Conservation (phyloP, 2,797 vertebrate species). For the Thaleichthys pacificus region DNA sequence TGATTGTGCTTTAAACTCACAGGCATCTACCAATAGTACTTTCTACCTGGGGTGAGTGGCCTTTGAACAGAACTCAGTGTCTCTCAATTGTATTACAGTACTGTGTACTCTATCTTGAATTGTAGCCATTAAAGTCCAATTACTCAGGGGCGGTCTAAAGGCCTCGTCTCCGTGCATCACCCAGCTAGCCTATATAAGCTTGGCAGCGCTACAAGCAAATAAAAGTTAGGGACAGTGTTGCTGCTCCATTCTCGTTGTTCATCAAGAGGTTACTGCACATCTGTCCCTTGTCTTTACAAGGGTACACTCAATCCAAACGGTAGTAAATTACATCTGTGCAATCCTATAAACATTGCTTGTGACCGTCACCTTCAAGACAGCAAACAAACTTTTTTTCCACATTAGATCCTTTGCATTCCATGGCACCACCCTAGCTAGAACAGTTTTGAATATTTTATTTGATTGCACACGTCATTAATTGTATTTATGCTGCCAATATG, state of each 20-base stretch:
- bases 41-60: conserved; percentile 29
- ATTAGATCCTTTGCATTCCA: conserved; percentile 26
- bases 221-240: conserved; percentile 39
- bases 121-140: conserved; percentile 52
- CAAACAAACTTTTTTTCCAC: conserved; percentile 45
- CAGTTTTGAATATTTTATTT: conserved; percentile 60
- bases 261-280: conserved; percentile 47
- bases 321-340: conserved; percentile 61
- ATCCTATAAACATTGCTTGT: conserved; percentile 63
- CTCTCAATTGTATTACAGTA: conserved; percentile 50
- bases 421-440: conserved; percentile 40
- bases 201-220: conserved; percentile 33
- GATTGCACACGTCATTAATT: conserved; percentile 62
- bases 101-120: conserved; percentile 40
- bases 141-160: conserved; percentile 42
- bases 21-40: conserved; percentile 39
- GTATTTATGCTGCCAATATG: conserved; percentile 67
- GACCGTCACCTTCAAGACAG: conserved; percentile 65
- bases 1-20: conserved; percentile 17
- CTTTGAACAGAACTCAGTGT: conserved; percentile 50
- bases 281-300: conserved; percentile 53
- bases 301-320: conserved; percentile 48
- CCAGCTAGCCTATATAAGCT: conserved; percentile 1
- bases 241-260: conserved; percentile 29
- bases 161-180: conserved; percentile 36